Percentiles rank a stretch among this genome's conserved stretches.
Conservation (phyloP, 1,140 invertebrate genomes). For the Lasioglossum albipes region DNA sequence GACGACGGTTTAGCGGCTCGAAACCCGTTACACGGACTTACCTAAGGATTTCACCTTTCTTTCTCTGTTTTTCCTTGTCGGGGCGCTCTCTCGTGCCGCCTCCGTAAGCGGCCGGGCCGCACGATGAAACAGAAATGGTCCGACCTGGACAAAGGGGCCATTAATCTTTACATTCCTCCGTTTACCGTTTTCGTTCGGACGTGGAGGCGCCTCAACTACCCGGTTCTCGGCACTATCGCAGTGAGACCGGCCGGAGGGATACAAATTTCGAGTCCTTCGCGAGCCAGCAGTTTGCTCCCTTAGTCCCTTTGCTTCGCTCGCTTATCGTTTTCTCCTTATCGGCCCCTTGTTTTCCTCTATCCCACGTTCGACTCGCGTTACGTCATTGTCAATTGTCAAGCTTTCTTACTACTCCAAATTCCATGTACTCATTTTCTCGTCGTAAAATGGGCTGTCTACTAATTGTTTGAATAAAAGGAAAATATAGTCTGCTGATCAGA, state of each 20-base stretch:
- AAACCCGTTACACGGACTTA: slow-evolving; percentile 62
- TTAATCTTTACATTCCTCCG: slow-evolving; percentile 40
- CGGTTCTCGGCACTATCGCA: neutral
- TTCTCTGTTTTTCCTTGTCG: slow-evolving; percentile 24
- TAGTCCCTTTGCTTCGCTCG: too few relatives aligned
- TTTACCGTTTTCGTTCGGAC: slow-evolving; percentile 10
- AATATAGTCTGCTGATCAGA: too few relatives aligned
- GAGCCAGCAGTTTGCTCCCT: too few relatives aligned
- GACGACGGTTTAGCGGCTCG: slow-evolving; percentile 58
- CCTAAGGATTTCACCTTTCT: slow-evolving; percentile 45
- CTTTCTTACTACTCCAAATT: too few relatives aligned
- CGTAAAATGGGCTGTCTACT: too few relatives aligned
- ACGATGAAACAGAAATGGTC: slow-evolving; percentile 28
- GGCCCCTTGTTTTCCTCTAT: too few relatives aligned
- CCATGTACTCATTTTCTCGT: too few relatives aligned
- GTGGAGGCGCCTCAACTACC: neutral
- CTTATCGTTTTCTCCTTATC: too few relatives aligned
- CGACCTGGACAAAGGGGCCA: slow-evolving; percentile 48
- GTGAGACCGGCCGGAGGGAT: neutral
- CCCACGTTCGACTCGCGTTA: too few relatives aligned
- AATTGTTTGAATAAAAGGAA: too few relatives aligned
- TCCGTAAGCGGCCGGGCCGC: neutral
- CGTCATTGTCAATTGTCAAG: too few relatives aligned
- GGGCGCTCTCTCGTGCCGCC: neutral
- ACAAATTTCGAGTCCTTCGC: neutral